Percentiles rank a stretch among this genome's conserved stretches.
Conservation (phyloP, 2,888 invertebrate genomes). For the Pachycephus smyrnensis region DNA sequence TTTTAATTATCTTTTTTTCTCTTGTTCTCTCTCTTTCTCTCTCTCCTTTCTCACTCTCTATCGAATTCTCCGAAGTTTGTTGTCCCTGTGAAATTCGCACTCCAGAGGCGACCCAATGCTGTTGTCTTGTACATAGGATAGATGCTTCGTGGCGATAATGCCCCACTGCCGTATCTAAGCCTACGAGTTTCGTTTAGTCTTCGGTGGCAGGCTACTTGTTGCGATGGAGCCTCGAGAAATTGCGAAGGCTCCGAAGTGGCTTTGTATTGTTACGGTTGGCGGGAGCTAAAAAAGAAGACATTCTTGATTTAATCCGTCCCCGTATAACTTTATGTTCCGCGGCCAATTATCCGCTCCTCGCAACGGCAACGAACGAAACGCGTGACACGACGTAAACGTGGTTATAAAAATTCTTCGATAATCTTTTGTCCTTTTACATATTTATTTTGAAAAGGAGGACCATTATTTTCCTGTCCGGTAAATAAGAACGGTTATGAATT, state of each 20-base stretch:
- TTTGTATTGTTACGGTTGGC: not conserved
- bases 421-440: not conserved
- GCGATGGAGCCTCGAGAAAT: not conserved
- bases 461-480: not conserved
- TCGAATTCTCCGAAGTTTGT: not conserved
- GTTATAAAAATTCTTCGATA: not conserved
- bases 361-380: not conserved
- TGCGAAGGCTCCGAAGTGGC: not conserved
- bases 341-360: not conserved
- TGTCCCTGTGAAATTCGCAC: not conserved
- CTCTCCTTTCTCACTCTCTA: not conserved
- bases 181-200: not conserved
- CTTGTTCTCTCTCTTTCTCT: not conserved
- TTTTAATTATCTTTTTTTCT: constrained; percentile 12
- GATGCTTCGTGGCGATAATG: not conserved
- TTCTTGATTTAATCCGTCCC: not conserved
- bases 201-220: not conserved
- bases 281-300: not conserved
- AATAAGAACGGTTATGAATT: not conserved
- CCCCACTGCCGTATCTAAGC: not conserved
- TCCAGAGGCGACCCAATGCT: not conserved
- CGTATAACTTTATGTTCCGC: constrained; percentile 4
- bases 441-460: not conserved
- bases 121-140: not conserved
- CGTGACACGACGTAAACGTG: not conserved